Evolutionary conservation across 2,888 invertebrate genomes (phyloP).

Genomic region (Archips xylosteana): DNA sequence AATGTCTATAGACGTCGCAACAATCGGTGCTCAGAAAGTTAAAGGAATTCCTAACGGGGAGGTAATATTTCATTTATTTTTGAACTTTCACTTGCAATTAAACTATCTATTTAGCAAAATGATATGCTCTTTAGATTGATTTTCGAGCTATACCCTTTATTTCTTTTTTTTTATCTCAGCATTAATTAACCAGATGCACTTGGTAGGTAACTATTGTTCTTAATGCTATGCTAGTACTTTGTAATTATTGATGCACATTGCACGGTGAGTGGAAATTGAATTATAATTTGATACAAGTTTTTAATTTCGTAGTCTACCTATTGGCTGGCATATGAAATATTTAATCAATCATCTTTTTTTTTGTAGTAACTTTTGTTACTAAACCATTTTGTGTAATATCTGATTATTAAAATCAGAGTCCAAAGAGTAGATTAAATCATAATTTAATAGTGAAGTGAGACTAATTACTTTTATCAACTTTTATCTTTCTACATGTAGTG

Average conservation of each 20-base stretch:
- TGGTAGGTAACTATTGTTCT: background rate
- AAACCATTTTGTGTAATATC: background rate
- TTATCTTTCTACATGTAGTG: background rate
- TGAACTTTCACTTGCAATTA: background rate
- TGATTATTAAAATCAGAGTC: background rate
- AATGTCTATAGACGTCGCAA: constrained; percentile 62
- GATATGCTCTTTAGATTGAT: background rate
- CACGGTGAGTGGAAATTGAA: constrained; percentile 1
- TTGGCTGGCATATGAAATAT: too few relatives aligned
- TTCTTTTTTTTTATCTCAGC: too few relatives aligned
- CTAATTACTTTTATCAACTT: constrained; percentile 17
- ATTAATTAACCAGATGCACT: too few relatives aligned
- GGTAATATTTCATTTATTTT: constrained; percentile 53
- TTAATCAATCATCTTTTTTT: background rate
- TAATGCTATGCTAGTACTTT: background rate
- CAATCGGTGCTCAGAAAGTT: constrained; percentile 72
- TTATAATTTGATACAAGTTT: background rate
- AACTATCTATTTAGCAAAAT: background rate
- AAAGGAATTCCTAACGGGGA: constrained; percentile 71
- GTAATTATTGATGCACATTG: background rate
- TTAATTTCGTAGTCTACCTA: too few relatives aligned
- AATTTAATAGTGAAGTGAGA: background rate
- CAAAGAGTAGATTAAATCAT: background rate
- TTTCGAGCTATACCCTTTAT: too few relatives aligned
- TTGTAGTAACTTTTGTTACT: background rate